Conservation (phyloP, 2,797 vertebrate species). For the Enoplosus armatus region DNA sequence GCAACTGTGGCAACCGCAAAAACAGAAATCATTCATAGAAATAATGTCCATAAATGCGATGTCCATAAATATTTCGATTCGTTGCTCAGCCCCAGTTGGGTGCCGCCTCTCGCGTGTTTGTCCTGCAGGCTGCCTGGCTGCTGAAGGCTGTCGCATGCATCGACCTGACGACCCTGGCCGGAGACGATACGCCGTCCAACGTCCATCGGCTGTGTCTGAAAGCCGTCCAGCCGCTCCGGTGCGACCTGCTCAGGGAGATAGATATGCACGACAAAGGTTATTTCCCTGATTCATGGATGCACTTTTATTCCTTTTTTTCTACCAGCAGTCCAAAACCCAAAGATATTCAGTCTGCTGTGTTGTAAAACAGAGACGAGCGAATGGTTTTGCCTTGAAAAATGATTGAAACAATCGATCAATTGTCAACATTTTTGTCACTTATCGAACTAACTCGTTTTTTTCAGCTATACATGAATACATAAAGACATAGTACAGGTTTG, state of each 20-base stretch:
- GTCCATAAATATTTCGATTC: too few species aligned
- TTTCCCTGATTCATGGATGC: neutral
- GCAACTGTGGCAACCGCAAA: neutral
- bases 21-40: neutral
- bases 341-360: too few species aligned
- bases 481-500: neutral
- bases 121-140: constrained; percentile 92
- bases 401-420: too few species aligned
- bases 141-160: constrained; percentile 94
- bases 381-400: too few species aligned
- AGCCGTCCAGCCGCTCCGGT: constrained; percentile 90
- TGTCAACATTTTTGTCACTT: too few species aligned
- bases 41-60: too few species aligned
- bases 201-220: constrained; percentile 93
- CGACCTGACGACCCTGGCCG: constrained; percentile 94
- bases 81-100: too few species aligned
- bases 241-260: constrained; percentile 89
- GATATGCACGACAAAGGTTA: constrained; percentile 92
- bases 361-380: neutral
- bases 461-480: too few species aligned
- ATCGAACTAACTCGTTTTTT: too few species aligned
- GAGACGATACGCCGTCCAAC: constrained; percentile 93
- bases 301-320: neutral
- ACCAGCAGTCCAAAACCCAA: neutral
- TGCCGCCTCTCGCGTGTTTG: neutral